phyloP scores from a whole-genome alignment of 2,888 invertebrate genomes.

The Clistopyga incitator region DNA sequence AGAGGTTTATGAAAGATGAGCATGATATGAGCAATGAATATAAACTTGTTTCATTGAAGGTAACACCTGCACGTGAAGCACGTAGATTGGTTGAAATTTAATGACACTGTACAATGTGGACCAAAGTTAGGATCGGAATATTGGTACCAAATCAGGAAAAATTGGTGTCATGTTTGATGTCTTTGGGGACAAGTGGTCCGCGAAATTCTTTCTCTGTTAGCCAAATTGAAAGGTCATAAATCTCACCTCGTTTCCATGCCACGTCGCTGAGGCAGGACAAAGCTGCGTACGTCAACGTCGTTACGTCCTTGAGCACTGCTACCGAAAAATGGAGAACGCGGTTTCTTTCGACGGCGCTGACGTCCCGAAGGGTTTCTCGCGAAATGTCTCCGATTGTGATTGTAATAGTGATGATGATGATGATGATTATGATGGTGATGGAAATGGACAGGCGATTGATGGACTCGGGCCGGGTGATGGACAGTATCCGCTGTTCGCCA shows the following conservation, averaged over 20 bases:
- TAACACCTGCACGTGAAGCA: too few relatives aligned
- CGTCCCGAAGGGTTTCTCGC: conserved; percentile 46
- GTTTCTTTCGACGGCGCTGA: conserved; percentile 71
- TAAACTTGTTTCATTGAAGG: not conserved
- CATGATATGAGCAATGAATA: not conserved
- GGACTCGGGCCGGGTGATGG: conserved; percentile 68
- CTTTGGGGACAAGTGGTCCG: too few relatives aligned
- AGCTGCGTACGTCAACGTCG: conserved; percentile 66
- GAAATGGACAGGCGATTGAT: conserved; percentile 68
- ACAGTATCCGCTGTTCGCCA: conserved; percentile 74
- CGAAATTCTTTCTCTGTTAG: too few relatives aligned
- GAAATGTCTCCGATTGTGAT: conserved; percentile 69
- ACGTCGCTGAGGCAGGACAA: conserved; percentile 70
- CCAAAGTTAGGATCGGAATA: too few relatives aligned
- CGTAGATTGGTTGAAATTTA: too few relatives aligned
- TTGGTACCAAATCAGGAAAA: too few relatives aligned
- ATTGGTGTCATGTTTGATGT: too few relatives aligned
- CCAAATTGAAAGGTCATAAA: conserved; percentile 1
- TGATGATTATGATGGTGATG: conserved; percentile 66
- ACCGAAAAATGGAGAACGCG: conserved; percentile 50
- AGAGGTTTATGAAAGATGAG: not conserved
- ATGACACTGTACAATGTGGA: too few relatives aligned
- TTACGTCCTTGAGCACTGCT: conserved; percentile 54
- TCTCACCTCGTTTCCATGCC: conserved; percentile 81
- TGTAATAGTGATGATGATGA: conserved; percentile 58